Evolutionary conservation across 1,140 invertebrate genomes (phyloP).

Genomic region (Helicoverpa armigera): DNA sequence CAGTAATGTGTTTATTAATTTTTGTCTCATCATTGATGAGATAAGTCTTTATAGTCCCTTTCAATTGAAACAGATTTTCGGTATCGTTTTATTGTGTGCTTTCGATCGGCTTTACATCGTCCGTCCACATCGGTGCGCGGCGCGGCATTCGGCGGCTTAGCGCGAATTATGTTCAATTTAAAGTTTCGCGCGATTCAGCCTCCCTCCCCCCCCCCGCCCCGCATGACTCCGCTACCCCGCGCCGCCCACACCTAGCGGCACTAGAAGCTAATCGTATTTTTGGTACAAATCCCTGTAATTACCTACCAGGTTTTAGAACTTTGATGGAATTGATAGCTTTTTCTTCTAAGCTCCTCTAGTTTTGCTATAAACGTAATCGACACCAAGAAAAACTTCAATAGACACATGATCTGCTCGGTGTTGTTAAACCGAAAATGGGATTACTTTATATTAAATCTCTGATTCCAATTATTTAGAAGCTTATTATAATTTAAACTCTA

Average conservation of each 20-base stretch:
- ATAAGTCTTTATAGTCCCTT: no score
- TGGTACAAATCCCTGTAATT: background rate
- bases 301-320: background rate
- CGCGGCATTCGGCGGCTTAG: slow-evolving; percentile 34
- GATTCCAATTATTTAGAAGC: no score
- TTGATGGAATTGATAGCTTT: background rate
- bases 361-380: no score
- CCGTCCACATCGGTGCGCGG: background rate
- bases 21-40: no score
- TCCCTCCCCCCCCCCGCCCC: background rate
- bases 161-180: slow-evolving; percentile 49
- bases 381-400: no score
- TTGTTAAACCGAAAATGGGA: no score
- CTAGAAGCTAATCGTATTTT: slow-evolving; percentile 15
- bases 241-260: background rate
- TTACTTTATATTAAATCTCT: no score
- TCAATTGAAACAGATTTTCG: background rate
- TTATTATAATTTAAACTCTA: no score
- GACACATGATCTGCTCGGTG: no score
- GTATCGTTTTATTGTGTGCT: background rate
- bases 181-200: slow-evolving; percentile 41
- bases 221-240: background rate
- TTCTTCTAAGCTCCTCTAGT: background rate
- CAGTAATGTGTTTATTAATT: no score
- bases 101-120: background rate